Evolutionary conservation across 2,888 invertebrate species (phyloP).

Genomic region (Imbricaverruca yamaguchii): DNA sequence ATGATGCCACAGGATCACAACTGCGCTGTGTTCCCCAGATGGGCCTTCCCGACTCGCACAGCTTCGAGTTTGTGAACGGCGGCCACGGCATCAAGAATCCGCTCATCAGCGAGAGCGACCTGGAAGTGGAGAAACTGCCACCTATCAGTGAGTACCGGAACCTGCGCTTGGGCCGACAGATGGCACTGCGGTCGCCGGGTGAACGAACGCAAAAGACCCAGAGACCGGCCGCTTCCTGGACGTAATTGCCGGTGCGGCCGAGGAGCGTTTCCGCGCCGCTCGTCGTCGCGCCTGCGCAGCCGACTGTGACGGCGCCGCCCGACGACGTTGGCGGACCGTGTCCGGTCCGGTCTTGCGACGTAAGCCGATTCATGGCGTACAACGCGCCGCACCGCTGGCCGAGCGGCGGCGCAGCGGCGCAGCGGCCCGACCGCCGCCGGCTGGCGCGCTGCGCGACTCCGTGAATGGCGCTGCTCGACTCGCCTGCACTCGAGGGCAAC

Average conservation of each 20-base stretch:
- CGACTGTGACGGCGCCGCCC: constrained; percentile 37
- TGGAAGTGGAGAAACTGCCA: constrained; percentile 31
- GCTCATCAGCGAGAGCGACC: constrained; percentile 45
- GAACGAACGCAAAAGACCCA: constrained; percentile 25
- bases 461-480: constrained; percentile 24
- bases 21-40: constrained; percentile 51
- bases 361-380: no score
- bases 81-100: constrained; percentile 97
- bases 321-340: no score
- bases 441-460: no score
- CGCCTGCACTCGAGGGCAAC: constrained; percentile 38
- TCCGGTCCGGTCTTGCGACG: no score
- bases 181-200: constrained; percentile 15
- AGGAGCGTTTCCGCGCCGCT: constrained; percentile 38
- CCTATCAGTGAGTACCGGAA: constrained; percentile 26
- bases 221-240: constrained; percentile 19
- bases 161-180: not conserved
- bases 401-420: constrained; percentile 30
- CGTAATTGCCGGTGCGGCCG: constrained; percentile 17
- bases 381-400: no score
- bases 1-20: no score
- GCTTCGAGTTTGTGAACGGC: constrained; percentile 91
- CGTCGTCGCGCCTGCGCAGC: constrained; percentile 47
- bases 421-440: constrained; percentile 32
- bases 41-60: constrained; percentile 76